Base-by-base conservation (phyloP, 2,888 invertebrate species). In the Stenchaetothrips biformis region DNA sequence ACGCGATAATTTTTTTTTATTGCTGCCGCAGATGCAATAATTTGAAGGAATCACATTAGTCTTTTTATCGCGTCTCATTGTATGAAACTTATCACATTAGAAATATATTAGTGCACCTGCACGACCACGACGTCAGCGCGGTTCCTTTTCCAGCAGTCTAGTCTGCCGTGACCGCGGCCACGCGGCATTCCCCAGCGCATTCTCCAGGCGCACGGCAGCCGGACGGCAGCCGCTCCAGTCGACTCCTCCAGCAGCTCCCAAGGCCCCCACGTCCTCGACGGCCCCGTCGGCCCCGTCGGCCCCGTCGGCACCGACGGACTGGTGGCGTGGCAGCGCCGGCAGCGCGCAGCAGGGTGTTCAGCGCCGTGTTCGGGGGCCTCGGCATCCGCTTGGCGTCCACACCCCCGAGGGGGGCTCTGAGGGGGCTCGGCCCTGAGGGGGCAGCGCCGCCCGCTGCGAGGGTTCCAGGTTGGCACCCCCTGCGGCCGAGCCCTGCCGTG, bases 321-420 rank as follows among this genome's bases (percentile, higher is more conserved):
- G 67, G 9, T 53, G 67, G 7, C 25, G 67, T 16, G 67, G 67
- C 62, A 18, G 18, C n/a, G n/a, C n/a, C n/a, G n/a, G n/a, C n/a
- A n/a, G n/a, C 21, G 18, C 67, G 7, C 67, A 74, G 67, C 67
- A 25, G 67, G 67, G 67, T 37, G 37, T 37, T 37, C 7, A 25
- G 67, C 25, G 67, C 67, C 67, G 67, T 81, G 81, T 82, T 81
- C 82, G 81, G 82, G 82, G 82, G 82, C 81, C 80, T 79, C 77
- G 80, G 79, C 74, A 78, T 77, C 74, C 78, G 80, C 77, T 79
- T 67, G 21, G 21, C 18, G 62, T 21, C 21, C 7, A 2, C 67
- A 6, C 67, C 21, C 67, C 67, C 62, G 18, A 16, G 53, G 53
- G 53, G 2, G 53, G 16, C 53, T 6, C n/a, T 27, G 53, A 78